These are phyloP conservation scores for Ranitomeya variabilis DNA, from an alignment of 2,113 vertebrate species.

Conservation along the genomic window DNA sequence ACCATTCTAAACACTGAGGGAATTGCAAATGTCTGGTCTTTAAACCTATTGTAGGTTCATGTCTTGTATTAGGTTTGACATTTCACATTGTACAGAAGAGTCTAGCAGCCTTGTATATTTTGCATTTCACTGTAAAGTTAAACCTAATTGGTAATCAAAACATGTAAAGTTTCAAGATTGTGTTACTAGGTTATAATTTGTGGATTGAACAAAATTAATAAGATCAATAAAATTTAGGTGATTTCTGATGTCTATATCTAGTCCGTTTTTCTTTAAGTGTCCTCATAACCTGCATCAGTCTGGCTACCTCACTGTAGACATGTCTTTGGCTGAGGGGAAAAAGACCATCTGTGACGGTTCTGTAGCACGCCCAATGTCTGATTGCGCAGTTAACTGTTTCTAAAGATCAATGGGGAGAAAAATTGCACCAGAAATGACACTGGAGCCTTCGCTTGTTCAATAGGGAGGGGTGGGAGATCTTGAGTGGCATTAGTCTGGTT, in stretches of 20 bases:
- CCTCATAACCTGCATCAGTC: background rate
- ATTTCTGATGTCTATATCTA: conserved; percentile 50
- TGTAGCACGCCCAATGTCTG: background rate
- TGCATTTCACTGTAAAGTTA: conserved; percentile 56
- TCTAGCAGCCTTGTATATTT: conserved; percentile 50
- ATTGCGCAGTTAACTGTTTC: no score
- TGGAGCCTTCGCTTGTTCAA: no score
- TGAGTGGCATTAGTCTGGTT: no score
- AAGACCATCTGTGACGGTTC: background rate
- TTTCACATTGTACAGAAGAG: conserved; percentile 32
- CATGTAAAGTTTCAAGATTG: conserved; percentile 53
- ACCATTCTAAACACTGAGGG: conserved; percentile 1
- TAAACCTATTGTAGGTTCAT: conserved; percentile 39
- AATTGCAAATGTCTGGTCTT: conserved; percentile 2
- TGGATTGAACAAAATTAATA: conserved; percentile 50
- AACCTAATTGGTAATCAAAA: conserved; percentile 47
- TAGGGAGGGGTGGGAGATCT: no score
- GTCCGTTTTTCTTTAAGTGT: conserved; percentile 21
- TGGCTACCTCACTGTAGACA: background rate
- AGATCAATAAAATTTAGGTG: conserved; percentile 55
- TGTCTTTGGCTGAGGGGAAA: background rate
- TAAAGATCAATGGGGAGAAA: no score
- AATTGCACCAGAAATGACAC: no score
- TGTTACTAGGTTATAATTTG: conserved; percentile 51
- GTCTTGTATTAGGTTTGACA: conserved; percentile 33